Evolutionary conservation across 2,113 vertebrate genomes (phyloP), one percentile per base, ranked within the genome.

Genomic region (Camarhynchus parvulus): DNA sequence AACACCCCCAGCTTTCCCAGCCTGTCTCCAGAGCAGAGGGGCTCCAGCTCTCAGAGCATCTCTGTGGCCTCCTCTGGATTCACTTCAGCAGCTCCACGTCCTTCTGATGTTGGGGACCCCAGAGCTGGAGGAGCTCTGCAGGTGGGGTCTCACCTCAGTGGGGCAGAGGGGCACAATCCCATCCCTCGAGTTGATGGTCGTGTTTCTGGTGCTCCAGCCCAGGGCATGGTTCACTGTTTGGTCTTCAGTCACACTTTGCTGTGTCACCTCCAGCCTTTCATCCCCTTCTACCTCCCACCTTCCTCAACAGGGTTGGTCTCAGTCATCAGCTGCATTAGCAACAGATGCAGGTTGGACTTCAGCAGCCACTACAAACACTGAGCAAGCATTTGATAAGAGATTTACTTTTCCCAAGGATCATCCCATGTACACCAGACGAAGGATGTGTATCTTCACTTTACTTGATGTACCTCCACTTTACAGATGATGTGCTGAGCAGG

Each of bases 61-160:
- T 78, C 47, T 0, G 2, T 53, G 39, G 11, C 5, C 19, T 62
- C 15, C 23, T 53, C 23, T 70, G 64, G 22, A 39, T 15, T 62
- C 4, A 0, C 23, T 78, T 30, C n/a, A 53, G 15, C 64, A 53
- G 28, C 5, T 69, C n/a, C 74, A 62, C 0, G 0, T 1, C 27
- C 5, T 31, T 59, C 46, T 52, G 33, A 18, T 61, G 31, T 9
- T 86, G 44, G 4, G 11, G 10, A 44, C 4, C 15, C 10, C 56
- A 77, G 11, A 19, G 37, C 53, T 52, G 28, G 18, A 55, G 39
- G 33, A 73, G 28, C 17, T 14, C 47, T 83, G 47, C 17, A 63
- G 58, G 68, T 63, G 58, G 7, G 0, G 0, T 53, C 68, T 73
- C 49, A 83, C 33, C 58, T 37, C 27, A 33, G 39, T 2, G 3